phyloP scores from a whole-genome alignment of 2,113 vertebrate species.

The Furnarius figulus region DNA sequence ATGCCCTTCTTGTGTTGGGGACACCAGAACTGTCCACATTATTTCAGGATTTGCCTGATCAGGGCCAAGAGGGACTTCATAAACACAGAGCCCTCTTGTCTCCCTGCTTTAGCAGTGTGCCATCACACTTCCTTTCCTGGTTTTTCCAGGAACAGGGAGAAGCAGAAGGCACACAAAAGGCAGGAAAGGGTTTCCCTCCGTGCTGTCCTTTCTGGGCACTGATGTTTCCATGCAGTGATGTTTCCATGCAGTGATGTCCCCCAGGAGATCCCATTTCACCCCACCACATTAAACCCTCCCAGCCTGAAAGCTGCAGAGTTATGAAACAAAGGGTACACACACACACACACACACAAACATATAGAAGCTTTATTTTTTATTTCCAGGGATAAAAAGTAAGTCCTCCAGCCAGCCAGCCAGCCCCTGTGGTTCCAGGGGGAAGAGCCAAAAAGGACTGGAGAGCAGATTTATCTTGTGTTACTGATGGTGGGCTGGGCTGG shows the following conservation, averaged over 20 bases:
- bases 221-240: neutral
- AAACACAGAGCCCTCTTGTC: neutral
- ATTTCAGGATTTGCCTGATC: neutral
- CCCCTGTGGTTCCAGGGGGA: neutral
- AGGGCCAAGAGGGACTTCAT: no score
- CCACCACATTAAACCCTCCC: neutral
- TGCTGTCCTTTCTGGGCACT: neutral
- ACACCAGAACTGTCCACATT: neutral
- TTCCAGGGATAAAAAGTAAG: neutral
- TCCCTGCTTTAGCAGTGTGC: neutral
- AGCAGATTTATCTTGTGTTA: conserved; percentile 16
- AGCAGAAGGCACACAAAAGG: accelerated
- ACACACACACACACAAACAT: neutral
- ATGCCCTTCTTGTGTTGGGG: accelerated
- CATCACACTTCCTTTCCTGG: neutral
- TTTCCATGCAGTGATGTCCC: neutral
- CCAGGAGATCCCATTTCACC: neutral
- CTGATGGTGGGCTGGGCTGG: neutral
- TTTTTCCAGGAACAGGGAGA: neutral
- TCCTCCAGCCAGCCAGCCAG: neutral
- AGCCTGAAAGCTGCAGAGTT: neutral
- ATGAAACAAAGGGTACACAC: neutral
- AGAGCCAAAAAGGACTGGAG: neutral
- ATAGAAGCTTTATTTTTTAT: neutral
- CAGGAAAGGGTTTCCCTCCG: neutral